Conservation (phyloP, 2,888 invertebrate species). For the Pimpla rufipes region DNA sequence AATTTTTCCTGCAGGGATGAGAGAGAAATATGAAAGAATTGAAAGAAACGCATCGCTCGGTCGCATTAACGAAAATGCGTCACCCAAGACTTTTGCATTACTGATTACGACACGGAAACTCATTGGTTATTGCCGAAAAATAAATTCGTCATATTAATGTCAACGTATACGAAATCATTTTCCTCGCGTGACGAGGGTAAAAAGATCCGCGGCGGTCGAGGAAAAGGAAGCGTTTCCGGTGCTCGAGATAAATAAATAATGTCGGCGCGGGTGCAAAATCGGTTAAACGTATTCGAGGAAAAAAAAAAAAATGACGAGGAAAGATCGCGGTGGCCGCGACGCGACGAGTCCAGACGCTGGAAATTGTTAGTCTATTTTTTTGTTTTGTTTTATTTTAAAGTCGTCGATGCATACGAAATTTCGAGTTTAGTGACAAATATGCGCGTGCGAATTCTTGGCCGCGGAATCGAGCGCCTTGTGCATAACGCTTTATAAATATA, state of each 20-base stretch:
- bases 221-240: conserved; percentile 41
- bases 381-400: background rate
- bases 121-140: background rate
- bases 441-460: conserved; percentile 20
- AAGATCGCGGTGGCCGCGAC: background rate
- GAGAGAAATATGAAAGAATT: no score
- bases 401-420: background rate
- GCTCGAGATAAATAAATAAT: conserved; percentile 23
- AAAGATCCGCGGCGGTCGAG: conserved; percentile 2
- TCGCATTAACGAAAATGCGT: background rate
- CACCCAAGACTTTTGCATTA: background rate
- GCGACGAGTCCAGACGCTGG: background rate
- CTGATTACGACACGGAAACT: background rate
- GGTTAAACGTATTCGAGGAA: conserved; percentile 20
- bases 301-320: conserved; percentile 1
- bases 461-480: background rate
- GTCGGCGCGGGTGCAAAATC: background rate
- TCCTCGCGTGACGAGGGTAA: conserved; percentile 28
- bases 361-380: background rate
- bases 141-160: no score
- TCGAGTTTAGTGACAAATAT: background rate
- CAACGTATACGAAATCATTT: conserved; percentile 32
- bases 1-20: no score
- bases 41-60: no score
- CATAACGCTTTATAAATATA: conserved; percentile 20